A percentile compares a stretch with the other conserved stretches of the same genome.
Evolutionary conservation across 2,113 vertebrate species (phyloP).

Genomic region (Elephas maximus): DNA sequence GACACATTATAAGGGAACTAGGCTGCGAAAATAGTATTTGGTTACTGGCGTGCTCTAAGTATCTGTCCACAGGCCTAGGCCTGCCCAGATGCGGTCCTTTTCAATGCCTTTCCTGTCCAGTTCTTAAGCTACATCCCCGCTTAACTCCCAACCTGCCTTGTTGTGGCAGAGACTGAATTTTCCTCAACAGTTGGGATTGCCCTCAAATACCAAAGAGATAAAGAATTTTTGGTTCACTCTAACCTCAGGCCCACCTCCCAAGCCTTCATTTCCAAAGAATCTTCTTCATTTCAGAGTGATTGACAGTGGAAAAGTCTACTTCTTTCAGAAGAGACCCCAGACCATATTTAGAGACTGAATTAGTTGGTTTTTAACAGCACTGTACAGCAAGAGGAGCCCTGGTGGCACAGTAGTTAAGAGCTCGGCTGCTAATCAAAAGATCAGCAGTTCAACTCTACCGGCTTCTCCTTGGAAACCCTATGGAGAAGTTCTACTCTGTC

Average conservation of each 20-base stretch:
- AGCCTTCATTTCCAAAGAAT: neutral
- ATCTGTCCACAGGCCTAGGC: neutral
- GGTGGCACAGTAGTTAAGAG: too few relatives aligned
- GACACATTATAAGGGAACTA: neutral
- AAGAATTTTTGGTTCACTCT: neutral
- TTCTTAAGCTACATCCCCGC: neutral
- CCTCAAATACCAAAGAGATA: neutral
- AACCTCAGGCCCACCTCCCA: neutral
- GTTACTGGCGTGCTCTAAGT: neutral
- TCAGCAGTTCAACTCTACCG: too few relatives aligned
- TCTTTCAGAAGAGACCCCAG: neutral
- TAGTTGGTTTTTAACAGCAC: neutral
- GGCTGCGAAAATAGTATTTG: neutral
- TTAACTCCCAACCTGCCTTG: too few relatives aligned
- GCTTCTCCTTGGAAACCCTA: too few relatives aligned
- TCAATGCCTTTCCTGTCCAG: neutral
- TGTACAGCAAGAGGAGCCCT: too few relatives aligned
- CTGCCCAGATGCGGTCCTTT: neutral
- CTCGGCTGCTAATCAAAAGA: too few relatives aligned
- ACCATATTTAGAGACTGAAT: neutral
- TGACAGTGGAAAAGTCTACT: neutral
- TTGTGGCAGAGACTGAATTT: neutral
- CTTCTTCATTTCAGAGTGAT: neutral
- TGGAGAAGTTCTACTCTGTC: too few relatives aligned
- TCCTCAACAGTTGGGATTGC: neutral